Conservation (phyloP, 2,888 invertebrate species). For the Cephus sareptanus region DNA sequence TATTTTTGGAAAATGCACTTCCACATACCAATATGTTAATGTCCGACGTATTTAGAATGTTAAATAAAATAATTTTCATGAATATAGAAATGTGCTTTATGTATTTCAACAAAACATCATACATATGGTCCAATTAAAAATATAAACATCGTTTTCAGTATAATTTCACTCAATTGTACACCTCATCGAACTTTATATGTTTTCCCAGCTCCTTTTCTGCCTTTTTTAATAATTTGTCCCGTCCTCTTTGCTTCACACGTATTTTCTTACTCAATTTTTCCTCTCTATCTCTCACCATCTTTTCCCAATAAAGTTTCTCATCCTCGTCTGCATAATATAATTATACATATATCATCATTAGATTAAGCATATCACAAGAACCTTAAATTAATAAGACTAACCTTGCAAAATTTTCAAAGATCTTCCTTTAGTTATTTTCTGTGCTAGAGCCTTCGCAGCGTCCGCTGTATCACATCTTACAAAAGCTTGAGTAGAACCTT, state of each 20-base stretch:
- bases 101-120: constrained; percentile 21
- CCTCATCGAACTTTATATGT: constrained; percentile 78
- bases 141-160: constrained; percentile 8
- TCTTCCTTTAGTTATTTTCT: constrained; percentile 55
- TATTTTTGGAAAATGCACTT: background rate
- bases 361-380: constrained; percentile 66
- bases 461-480: constrained; percentile 73
- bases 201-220: constrained; percentile 77
- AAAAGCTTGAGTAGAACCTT: constrained; percentile 75
- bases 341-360: constrained; percentile 64
- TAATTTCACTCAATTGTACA: constrained; percentile 30
- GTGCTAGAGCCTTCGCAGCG: constrained; percentile 66
- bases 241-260: constrained; percentile 70
- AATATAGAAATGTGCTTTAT: constrained; percentile 16
- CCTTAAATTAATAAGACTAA: constrained; percentile 33
- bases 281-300: constrained; percentile 74
- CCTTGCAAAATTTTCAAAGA: constrained; percentile 63
- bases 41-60: background rate
- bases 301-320: constrained; percentile 84
- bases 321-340: constrained; percentile 72
- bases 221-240: constrained; percentile 71
- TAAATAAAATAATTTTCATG: constrained; percentile 3
- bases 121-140: constrained; percentile 16
- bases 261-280: constrained; percentile 68
- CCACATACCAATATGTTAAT: background rate